Evolutionary conservation across 53 echinoderm and acorn worm genomes (phyloP), one percentile per base, ranked within the genome.

Genomic region (Arbacia lixula): DNA sequence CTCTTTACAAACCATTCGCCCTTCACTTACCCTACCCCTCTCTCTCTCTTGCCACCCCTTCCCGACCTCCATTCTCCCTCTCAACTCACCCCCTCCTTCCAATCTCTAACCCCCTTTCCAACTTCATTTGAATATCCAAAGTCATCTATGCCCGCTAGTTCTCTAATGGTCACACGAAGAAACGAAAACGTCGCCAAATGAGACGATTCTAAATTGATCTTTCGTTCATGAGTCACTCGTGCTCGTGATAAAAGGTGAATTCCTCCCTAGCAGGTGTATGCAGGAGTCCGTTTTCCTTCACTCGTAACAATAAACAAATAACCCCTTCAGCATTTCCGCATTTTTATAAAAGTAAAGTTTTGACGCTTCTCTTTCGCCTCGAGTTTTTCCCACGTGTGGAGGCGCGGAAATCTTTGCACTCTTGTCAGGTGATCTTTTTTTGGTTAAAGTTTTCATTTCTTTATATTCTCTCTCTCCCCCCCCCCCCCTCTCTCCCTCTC

Each of bases 231-330:
- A n/a, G n/a, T n/a, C n/a, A n/a, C n/a, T n/a, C n/a, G n/a, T n/a
- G n/a, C n/a, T n/a, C n/a, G n/a, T n/a, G n/a, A n/a, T n/a, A n/a
- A n/a, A n/a, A n/a, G n/a, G n/a, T n/a, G n/a, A n/a, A n/a, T n/a
- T n/a, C n/a, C n/a, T n/a, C n/a, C n/a, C n/a, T n/a, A n/a, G n/a
- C n/a, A n/a, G n/a, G n/a, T n/a, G n/a, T n/a, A n/a, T n/a, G n/a
- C n/a, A n/a, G n/a, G n/a, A n/a, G n/a, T n/a, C n/a, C n/a, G n/a
- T n/a, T n/a, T n/a, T n/a, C n/a, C n/a, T n/a, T n/a, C n/a, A 76
- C 76, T 76, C 53, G 53, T 76, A 76, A 76, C 76, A 76, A 76
- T 76, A 56, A 76, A 56, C 55, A 76, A 76, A 76, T 76, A 76
- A n/a, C 55, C 76, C 76, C 76, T 40, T 76, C 21, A 56, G 76